phyloP scores from a whole-genome alignment of 1,140 invertebrate species.

The Danaus melanippus region DNA sequence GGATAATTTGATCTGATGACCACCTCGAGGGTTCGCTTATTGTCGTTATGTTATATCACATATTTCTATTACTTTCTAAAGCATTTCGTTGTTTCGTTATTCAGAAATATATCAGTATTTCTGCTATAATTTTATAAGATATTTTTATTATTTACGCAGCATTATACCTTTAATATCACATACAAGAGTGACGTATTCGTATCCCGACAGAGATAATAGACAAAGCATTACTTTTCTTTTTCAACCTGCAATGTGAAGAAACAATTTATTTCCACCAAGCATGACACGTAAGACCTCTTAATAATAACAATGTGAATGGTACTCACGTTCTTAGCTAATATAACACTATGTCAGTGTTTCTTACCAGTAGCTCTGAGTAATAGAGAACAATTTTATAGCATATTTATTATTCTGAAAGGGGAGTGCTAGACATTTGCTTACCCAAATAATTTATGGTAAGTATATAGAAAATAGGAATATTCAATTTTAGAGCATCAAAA shows the following conservation, averaged over 20 bases:
- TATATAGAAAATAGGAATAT: conserved; percentile 5
- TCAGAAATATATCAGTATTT: too few relatives aligned
- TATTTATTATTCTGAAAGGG: conserved; percentile 31
- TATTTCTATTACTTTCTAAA: too few relatives aligned
- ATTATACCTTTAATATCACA: background rate
- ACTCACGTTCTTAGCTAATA: conserved; percentile 51
- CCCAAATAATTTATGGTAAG: too few relatives aligned
- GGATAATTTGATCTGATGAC: conserved; percentile 13
- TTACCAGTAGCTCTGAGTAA: conserved; percentile 25
- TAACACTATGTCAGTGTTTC: conserved; percentile 30
- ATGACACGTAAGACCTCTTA: conserved; percentile 26
- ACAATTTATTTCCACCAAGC: conserved; percentile 23
- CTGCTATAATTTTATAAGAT: too few relatives aligned
- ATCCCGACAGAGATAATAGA: conserved; percentile 17
- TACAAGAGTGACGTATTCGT: conserved; percentile 16
- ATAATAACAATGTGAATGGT: conserved; percentile 48
- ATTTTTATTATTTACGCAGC: too few relatives aligned
- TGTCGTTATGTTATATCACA: too few relatives aligned
- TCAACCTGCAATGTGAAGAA: conserved; percentile 14
- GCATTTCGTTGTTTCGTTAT: too few relatives aligned
- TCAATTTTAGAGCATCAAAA: conserved; percentile 7
- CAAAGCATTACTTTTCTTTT: conserved; percentile 16
- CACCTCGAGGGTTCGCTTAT: too few relatives aligned
- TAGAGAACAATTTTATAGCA: conserved; percentile 25
- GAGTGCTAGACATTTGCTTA: background rate